phyloP scores from a whole-genome alignment of 1,140 invertebrate genomes.

The Cydia amplana region DNA sequence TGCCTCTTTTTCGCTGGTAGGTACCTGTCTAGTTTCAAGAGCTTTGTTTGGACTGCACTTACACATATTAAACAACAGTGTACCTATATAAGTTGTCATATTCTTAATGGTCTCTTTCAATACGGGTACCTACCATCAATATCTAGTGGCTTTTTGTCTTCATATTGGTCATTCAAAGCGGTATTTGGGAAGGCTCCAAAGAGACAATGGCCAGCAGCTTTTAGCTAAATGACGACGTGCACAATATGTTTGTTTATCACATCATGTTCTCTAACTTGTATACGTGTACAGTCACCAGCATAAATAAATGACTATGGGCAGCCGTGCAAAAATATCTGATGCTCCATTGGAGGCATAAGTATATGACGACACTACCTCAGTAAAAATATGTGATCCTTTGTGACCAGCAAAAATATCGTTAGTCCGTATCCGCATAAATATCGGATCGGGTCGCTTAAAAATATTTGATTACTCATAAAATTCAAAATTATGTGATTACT shows the following conservation, averaged over 20 bases:
- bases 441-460: too few species aligned
- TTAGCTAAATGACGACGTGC: slow-evolving; percentile 45
- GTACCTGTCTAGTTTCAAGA: not conserved
- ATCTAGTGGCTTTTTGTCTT: slow-evolving; percentile 51
- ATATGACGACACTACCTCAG: too few species aligned
- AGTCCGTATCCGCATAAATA: too few species aligned
- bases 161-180: slow-evolving; percentile 44
- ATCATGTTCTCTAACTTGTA: not conserved
- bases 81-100: not conserved
- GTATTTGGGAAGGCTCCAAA: slow-evolving; percentile 56
- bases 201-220: slow-evolving; percentile 53
- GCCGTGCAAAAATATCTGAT: too few species aligned
- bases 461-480: too few species aligned
- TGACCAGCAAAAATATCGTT: too few species aligned
- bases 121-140: slow-evolving; percentile 41
- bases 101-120: slow-evolving; percentile 40
- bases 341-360: too few species aligned
- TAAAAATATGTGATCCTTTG: too few species aligned
- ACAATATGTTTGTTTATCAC: not conserved
- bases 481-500: too few species aligned
- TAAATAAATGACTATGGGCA: too few species aligned
- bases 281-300: too few species aligned
- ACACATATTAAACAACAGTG: not conserved
- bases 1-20: not conserved
- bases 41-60: not conserved